A percentile compares a stretch with the other conserved stretches of the same genome.
phyloP scores from a whole-genome alignment of 2,888 invertebrate genomes.

The Rhyacophila evoluta region DNA sequence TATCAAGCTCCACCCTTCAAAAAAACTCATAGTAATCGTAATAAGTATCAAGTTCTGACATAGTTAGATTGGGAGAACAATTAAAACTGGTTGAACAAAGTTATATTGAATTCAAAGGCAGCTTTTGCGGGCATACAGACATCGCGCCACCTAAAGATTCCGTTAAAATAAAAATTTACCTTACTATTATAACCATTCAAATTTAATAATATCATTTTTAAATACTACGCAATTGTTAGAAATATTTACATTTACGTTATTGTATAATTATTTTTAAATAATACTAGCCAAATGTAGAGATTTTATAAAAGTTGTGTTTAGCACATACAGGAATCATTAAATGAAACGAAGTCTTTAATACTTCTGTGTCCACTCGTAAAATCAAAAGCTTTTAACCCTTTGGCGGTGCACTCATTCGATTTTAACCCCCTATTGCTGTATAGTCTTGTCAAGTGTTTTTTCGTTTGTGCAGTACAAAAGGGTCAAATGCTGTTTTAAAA shows the following conservation, averaged over 20 bases:
- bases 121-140: neutral
- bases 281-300: too few species aligned
- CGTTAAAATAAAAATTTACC: too few species aligned
- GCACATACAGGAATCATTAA: too few species aligned
- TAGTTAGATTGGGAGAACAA: constrained; percentile 1
- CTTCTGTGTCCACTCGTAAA: constrained; percentile 1
- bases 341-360: neutral
- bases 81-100: neutral
- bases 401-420: neutral
- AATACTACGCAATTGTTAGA: too few species aligned
- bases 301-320: too few species aligned
- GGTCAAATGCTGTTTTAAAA: neutral
- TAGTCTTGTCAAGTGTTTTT: neutral
- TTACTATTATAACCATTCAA: too few species aligned
- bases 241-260: too few species aligned
- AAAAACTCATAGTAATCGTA: neutral
- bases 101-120: constrained; percentile 9
- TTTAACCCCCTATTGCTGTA: neutral
- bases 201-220: too few species aligned
- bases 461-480: neutral
- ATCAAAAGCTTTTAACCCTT: constrained; percentile 24
- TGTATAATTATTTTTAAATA: too few species aligned
- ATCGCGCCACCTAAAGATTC: too few species aligned
- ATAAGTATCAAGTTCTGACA: constrained; percentile 15
- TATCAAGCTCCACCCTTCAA: neutral